phyloP scores from a whole-genome alignment of 2,113 vertebrate species.

The Chrysochloris asiatica region DNA sequence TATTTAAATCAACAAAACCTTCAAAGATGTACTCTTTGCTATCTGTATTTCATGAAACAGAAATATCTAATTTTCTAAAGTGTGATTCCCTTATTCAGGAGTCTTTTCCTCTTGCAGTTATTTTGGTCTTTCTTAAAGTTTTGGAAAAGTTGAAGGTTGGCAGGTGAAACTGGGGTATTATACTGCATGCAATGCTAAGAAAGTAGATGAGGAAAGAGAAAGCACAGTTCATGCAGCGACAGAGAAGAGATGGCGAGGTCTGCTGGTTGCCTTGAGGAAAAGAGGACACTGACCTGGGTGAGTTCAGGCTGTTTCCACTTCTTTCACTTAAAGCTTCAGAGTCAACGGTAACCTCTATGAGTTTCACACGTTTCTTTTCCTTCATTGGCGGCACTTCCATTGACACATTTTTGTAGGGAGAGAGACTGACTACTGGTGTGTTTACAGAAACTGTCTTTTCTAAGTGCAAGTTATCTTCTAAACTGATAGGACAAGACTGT shows the following conservation, averaged over 20 bases:
- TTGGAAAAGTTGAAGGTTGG: constrained; percentile 79
- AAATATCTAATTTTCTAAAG: background rate
- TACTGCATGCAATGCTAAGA: constrained; percentile 84
- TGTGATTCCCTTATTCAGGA: constrained; percentile 41
- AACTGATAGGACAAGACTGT: background rate
- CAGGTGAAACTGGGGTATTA: constrained; percentile 80
- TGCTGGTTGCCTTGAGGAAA: constrained; percentile 71
- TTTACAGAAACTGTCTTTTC: constrained; percentile 41
- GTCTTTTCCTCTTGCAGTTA: constrained; percentile 68
- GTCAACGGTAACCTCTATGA: constrained; percentile 74
- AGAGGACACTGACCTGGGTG: constrained; percentile 89
- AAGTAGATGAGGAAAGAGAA: constrained; percentile 83
- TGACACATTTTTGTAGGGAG: constrained; percentile 24
- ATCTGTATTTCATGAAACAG: background rate
- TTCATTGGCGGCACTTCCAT: constrained; percentile 36
- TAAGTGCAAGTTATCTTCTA: constrained; percentile 44
- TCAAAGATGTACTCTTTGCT: background rate
- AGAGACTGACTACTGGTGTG: background rate
- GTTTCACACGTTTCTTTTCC: constrained; percentile 87
- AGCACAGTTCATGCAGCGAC: constrained; percentile 84
- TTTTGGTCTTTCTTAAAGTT: constrained; percentile 82
- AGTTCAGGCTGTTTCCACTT: constrained; percentile 62
- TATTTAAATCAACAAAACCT: constrained; percentile 23
- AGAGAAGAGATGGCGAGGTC: constrained; percentile 83
- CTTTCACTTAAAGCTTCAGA: constrained; percentile 58